Conservation (phyloP, 2,797 vertebrate species). For the Lepus oiostolus region DNA sequence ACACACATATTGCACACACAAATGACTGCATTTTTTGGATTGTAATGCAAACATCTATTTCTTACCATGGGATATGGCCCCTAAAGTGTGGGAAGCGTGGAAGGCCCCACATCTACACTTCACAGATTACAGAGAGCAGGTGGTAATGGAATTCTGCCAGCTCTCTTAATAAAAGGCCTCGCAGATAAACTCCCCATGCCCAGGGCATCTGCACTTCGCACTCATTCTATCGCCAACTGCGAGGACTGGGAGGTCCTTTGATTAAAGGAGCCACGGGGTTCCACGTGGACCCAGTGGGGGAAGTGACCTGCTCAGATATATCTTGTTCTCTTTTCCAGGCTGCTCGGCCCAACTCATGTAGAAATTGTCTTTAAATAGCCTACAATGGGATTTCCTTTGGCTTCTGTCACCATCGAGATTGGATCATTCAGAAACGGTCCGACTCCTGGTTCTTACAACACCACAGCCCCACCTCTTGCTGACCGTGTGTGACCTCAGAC, state of each 20-base stretch:
- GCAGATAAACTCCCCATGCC: neutral
- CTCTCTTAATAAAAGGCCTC: neutral
- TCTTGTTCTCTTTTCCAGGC: neutral
- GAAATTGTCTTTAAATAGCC: neutral
- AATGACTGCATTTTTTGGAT: neutral
- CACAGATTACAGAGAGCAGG: neutral
- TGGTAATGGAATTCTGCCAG: neutral
- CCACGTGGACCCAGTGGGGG: accelerated
- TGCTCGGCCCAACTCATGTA: neutral
- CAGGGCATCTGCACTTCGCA: neutral
- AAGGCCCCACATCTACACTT: neutral
- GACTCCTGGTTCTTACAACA: neutral
- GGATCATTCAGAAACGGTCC: neutral
- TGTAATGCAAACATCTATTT: neutral
- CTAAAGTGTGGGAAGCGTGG: neutral
- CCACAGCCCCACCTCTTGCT: neutral
- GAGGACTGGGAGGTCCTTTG: neutral
- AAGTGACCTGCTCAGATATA: neutral
- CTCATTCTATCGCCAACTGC: neutral
- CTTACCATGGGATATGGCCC: neutral
- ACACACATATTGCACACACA: no score
- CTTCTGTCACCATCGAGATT: neutral
- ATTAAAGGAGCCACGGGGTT: neutral
- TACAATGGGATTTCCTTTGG: neutral
- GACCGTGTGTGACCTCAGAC: neutral